Evolutionary conservation across 2,888 invertebrate species (phyloP), one percentile per base, ranked within the genome.

Genomic region (Drosophila maculinotata): DNA sequence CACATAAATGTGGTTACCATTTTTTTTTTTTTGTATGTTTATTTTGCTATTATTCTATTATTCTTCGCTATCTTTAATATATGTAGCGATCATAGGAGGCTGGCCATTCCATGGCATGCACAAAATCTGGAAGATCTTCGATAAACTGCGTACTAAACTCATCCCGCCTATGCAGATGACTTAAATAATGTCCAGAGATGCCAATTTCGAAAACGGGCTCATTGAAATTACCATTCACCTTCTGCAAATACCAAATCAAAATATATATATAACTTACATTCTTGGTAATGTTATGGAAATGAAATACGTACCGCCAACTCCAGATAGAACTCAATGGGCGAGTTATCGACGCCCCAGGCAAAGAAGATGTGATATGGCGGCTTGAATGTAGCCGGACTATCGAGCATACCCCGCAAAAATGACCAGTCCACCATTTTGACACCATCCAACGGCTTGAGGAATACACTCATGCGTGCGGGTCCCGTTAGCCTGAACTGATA

Each of bases 91-190:
- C 91, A 72, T 93, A 93, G 26, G 91, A 91, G 33, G 92, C 92
- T 15, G 93, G 90, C 92, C 92, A 93, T 48, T 93, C 91, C 73
- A 92, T 91, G 10, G 92, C 89, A 84, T 92, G 92, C 1, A 92
- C 90, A 92, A 92, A 94, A 23, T 91, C 82, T 1, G 93, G 94
- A 74, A 93, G 92, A 70, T 91, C 89, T n/a, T 87, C 78, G 47
- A 93, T 77, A 68, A 93, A 92, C 25, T 90, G 69, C 39, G 89
- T 59, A 70, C 92, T 92, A 28, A 91, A 88, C 1, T 89, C 84
- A 17, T 93, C 92, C 58, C 92, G 90, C 3, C 85, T 78, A 57
- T 92, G 91, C 28, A 91, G 89, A 14, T 91, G 91, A 66, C 93
- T 92, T 0, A 92, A 81, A 66, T 92, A 92, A 76, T 93, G 92